Conservation (phyloP, 2,888 invertebrate genomes). For the Criorhina ranunculi region DNA sequence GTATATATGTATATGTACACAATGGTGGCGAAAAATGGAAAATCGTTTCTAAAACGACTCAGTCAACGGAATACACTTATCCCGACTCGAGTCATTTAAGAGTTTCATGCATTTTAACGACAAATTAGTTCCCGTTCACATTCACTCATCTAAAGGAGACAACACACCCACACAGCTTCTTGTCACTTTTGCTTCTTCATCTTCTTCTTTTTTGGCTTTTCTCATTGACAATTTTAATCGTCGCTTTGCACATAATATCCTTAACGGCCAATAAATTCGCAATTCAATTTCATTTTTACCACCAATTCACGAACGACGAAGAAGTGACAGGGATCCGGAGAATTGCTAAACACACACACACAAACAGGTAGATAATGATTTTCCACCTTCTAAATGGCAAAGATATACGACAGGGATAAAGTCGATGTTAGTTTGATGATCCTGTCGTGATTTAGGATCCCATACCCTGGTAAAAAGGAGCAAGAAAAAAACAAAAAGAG, state of each 20-base stretch:
- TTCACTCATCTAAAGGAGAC: conserved; percentile 7
- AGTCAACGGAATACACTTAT: conserved; percentile 14
- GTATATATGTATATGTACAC: too few species aligned
- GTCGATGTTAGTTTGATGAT: conserved; percentile 60
- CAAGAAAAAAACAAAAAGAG: neutral
- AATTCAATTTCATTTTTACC: conserved; percentile 72
- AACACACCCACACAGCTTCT: conserved; percentile 20
- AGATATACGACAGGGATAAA: conserved; percentile 48
- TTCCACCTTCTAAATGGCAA: conserved; percentile 28
- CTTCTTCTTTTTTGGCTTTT: conserved; percentile 12
- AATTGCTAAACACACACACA: neutral
- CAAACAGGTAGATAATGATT: conserved; percentile 26
- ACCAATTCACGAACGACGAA: conserved; percentile 39
- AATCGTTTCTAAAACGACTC: conserved; percentile 23
- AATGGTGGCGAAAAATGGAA: conserved; percentile 16
- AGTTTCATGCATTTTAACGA: conserved; percentile 69
- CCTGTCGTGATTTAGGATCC: conserved; percentile 40
- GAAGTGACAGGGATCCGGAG: conserved; percentile 5
- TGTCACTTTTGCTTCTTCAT: conserved; percentile 3
- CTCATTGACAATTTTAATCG: conserved; percentile 71
- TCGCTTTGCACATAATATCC: conserved; percentile 73
- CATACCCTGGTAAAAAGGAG: conserved; percentile 1
- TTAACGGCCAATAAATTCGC: conserved; percentile 72
- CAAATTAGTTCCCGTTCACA: conserved; percentile 46
- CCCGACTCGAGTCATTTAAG: conserved; percentile 11